These are phyloP conservation scores for Sturmia bella DNA, from an alignment of 2,888 invertebrate genomes.

Conservation along the genomic window DNA sequence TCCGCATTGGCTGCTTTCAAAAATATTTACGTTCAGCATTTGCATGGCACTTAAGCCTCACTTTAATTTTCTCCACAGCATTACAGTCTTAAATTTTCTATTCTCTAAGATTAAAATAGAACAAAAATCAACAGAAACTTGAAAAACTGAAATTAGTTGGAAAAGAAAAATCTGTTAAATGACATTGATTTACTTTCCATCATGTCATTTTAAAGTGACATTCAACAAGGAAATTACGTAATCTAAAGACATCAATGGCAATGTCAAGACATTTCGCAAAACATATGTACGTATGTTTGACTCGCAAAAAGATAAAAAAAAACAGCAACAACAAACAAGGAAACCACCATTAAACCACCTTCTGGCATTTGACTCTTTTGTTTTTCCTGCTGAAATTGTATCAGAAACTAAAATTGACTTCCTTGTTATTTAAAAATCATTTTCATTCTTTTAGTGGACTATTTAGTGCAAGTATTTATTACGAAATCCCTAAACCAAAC, in stretches of 20 bases:
- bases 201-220: slow-evolving; percentile 61
- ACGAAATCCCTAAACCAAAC: slow-evolving; percentile 11
- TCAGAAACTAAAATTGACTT: slow-evolving; percentile 44
- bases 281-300: slow-evolving; percentile 44
- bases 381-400: slow-evolving; percentile 13
- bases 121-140: too few relatives aligned
- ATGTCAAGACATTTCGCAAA: slow-evolving; percentile 31
- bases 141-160: slow-evolving; percentile 1
- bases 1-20: too few relatives aligned
- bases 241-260: slow-evolving; percentile 57
- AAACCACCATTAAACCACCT: slow-evolving; percentile 61
- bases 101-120: too few relatives aligned
- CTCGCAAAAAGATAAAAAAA: neutral
- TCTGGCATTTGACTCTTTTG: slow-evolving; percentile 50
- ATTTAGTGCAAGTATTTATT: slow-evolving; percentile 44
- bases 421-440: slow-evolving; percentile 61
- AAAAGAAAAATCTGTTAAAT: slow-evolving; percentile 40
- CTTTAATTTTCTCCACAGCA: too few relatives aligned
- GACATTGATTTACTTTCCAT: slow-evolving; percentile 67
- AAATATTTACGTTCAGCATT: too few relatives aligned
- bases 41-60: too few relatives aligned
- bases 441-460: slow-evolving; percentile 20
- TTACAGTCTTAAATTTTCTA: too few relatives aligned
- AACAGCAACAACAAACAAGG: neutral
- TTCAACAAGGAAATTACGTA: slow-evolving; percentile 68